Conservation (phyloP, 1,140 invertebrate species). For the Tetraneura akinire region DNA sequence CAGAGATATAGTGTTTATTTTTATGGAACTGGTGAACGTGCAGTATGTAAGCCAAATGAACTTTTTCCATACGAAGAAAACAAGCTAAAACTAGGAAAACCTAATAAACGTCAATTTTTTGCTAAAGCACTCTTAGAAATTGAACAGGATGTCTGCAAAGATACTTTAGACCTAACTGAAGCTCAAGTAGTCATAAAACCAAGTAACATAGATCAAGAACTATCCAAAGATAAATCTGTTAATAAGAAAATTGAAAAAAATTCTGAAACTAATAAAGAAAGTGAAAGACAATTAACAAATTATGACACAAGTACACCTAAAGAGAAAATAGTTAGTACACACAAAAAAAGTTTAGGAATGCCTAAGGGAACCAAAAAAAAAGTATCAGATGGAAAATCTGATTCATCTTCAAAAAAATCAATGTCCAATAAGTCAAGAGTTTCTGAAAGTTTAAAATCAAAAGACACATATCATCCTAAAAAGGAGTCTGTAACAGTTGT, state of each 20-base stretch:
- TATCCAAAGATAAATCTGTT: background rate
- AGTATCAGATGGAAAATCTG: conserved; percentile 38
- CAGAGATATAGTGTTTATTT: conserved; percentile 88
- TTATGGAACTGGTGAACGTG: conserved; percentile 91
- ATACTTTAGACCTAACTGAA: background rate
- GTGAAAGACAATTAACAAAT: conserved; percentile 57
- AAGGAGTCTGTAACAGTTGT: background rate
- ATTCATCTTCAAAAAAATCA: conserved; percentile 29
- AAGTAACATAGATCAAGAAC: background rate
- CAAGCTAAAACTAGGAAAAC: conserved; percentile 69
- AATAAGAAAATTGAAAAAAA: conserved; percentile 53
- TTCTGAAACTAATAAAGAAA: conserved; percentile 6
- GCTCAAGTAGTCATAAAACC: background rate
- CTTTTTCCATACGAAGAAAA: conserved; percentile 64
- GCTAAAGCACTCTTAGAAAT: conserved; percentile 71
- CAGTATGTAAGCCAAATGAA: conserved; percentile 62
- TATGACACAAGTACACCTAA: conserved; percentile 55
- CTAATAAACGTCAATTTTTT: conserved; percentile 66
- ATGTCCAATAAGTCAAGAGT: background rate
- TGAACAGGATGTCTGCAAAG: conserved; percentile 60
- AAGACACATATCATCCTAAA: background rate
- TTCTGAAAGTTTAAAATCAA: background rate
- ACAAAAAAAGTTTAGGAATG: conserved; percentile 35
- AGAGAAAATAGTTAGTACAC: background rate
- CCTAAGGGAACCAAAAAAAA: conserved; percentile 41